A percentile compares a stretch with the other conserved stretches of the same genome.
Evolutionary conservation across 2,797 vertebrate species (phyloP).

Genomic region (Psittacula echo): DNA sequence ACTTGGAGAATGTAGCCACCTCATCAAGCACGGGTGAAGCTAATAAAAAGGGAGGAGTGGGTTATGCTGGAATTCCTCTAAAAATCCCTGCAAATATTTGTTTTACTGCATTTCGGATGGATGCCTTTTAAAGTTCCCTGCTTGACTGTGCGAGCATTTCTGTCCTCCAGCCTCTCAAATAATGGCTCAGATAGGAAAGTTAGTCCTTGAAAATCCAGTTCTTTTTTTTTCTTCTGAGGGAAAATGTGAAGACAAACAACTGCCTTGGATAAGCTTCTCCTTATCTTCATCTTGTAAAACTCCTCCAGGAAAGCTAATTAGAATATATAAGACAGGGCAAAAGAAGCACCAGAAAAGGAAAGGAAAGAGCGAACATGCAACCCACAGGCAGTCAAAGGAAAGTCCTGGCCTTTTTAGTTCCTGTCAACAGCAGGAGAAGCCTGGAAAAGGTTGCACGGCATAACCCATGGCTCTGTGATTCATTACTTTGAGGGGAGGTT

Average conservation of each 20-base stretch:
- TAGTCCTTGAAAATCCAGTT: not conserved
- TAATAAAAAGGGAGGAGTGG: not conserved
- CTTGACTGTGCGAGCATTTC: conserved; percentile 26
- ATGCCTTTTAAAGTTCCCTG: conserved; percentile 31
- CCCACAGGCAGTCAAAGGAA: not conserved
- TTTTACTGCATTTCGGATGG: conserved; percentile 27
- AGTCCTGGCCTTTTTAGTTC: conserved; percentile 10
- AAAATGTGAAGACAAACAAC: conserved; percentile 50
- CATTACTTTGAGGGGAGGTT: not conserved
- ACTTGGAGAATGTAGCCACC: not conserved
- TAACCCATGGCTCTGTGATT: not conserved
- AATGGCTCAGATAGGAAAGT: not conserved
- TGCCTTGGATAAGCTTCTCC: not conserved
- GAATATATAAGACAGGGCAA: not conserved
- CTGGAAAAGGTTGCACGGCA: not conserved
- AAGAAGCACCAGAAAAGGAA: conserved; percentile 47
- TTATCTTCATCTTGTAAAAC: conserved; percentile 59
- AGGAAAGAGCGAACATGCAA: conserved; percentile 16
- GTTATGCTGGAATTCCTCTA: not conserved
- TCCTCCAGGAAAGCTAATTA: conserved; percentile 40
- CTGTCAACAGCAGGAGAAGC: not conserved
- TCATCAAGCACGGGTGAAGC: not conserved
- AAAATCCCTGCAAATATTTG: conserved; percentile 29
- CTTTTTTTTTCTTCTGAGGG: not conserved
- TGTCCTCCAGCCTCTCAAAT: conserved; percentile 5